These are phyloP conservation scores for Phasia obesa DNA, from an alignment of 2,888 invertebrate species.

Conservation along the genomic window DNA sequence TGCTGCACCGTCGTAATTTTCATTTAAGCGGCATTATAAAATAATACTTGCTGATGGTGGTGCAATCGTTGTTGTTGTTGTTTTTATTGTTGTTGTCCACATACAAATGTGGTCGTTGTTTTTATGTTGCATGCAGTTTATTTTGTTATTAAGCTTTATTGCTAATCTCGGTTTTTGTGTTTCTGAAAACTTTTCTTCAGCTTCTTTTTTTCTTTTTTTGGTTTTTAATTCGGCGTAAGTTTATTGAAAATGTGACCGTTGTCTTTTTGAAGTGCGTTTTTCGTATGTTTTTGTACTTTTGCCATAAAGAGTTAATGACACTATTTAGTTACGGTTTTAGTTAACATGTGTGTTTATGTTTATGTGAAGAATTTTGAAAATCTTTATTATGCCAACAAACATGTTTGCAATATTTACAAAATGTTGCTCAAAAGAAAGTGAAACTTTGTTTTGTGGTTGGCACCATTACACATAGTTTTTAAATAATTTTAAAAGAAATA, in stretches of 20 bases:
- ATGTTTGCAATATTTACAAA: slow-evolving; percentile 34
- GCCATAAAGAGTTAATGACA: slow-evolving; percentile 54
- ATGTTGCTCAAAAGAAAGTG: slow-evolving; percentile 64
- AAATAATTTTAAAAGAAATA: slow-evolving; percentile 15
- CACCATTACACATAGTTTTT: slow-evolving; percentile 49
- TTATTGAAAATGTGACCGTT: slow-evolving; percentile 57
- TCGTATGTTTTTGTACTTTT: slow-evolving; percentile 15
- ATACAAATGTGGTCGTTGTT: slow-evolving; percentile 9
- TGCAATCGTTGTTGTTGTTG: slow-evolving; percentile 31
- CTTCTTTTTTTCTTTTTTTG: slow-evolving; percentile 22
- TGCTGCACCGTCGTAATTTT: slow-evolving; percentile 66
- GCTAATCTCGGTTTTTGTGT: slow-evolving; percentile 61
- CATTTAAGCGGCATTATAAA: slow-evolving; percentile 67
- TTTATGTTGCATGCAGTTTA: slow-evolving; percentile 52
- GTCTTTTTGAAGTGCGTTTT: slow-evolving; percentile 37
- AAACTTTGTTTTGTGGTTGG: slow-evolving; percentile 48
- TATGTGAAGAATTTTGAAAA: slow-evolving; percentile 52
- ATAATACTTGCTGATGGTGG: slow-evolving; percentile 50
- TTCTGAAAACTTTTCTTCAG: slow-evolving; percentile 30
- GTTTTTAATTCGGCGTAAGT: not conserved
- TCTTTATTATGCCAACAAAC: slow-evolving; percentile 25
- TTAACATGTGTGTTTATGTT: slow-evolving; percentile 6
- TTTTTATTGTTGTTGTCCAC: not conserved
- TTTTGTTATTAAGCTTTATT: slow-evolving; percentile 63
- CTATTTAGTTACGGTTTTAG: slow-evolving; percentile 46